phyloP scores from a whole-genome alignment of 2,113 vertebrate genomes.

The Leuciscus idus region DNA sequence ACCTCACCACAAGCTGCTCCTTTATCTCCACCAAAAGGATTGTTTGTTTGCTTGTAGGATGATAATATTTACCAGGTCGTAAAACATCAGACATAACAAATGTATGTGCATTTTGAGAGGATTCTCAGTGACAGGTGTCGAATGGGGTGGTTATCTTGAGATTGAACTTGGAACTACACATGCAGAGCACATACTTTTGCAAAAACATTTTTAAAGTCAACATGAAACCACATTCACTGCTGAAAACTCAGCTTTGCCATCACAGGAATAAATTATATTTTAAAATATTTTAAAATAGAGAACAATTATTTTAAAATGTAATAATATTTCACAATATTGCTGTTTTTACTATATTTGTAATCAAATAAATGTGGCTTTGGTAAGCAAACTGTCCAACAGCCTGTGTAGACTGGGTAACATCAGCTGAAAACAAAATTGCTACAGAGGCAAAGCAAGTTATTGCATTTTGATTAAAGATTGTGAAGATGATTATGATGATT shows the following conservation, averaged over 20 bases:
- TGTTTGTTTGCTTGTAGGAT: conserved; percentile 80
- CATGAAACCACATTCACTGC: not conserved
- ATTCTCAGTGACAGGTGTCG: conserved; percentile 36
- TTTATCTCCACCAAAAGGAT: conserved; percentile 78
- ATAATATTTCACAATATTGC: not conserved
- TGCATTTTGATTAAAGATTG: not conserved
- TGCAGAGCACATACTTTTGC: not conserved
- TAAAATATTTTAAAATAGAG: not conserved
- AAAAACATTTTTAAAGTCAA: not conserved
- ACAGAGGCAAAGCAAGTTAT: too few relatives aligned
- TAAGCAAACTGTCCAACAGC: too few relatives aligned
- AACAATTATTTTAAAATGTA: not conserved
- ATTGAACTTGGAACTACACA: not conserved
- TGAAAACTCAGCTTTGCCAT: not conserved
- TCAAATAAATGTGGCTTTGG: too few relatives aligned
- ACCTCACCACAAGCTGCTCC: conserved; percentile 74
- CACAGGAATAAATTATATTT: not conserved
- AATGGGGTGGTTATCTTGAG: not conserved
- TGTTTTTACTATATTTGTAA: not conserved
- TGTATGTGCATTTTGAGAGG: conserved; percentile 72
- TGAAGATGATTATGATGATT: not conserved
- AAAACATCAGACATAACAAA: conserved; percentile 73
- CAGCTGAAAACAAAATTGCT: too few relatives aligned
- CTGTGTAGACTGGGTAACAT: too few relatives aligned
- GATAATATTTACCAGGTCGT: conserved; percentile 79